These are phyloP conservation scores for Mycteria americana DNA, from an alignment of 2,797 vertebrate species.

Conservation along the genomic window DNA sequence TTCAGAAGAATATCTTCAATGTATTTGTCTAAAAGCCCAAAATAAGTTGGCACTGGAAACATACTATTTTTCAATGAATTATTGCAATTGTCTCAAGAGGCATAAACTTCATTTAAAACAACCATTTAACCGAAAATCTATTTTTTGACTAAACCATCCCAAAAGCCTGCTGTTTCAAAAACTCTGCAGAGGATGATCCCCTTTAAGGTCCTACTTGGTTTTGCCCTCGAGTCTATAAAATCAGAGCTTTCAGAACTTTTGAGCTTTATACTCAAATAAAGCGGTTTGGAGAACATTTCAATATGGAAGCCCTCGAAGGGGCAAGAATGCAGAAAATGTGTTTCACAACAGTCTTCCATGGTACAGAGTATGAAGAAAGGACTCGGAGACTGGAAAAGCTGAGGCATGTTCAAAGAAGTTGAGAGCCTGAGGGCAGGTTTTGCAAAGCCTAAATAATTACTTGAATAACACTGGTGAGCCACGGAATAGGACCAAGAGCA, in stretches of 20 bases:
- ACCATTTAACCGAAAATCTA: neutral
- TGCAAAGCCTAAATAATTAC: conserved; percentile 56
- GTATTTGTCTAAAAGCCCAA: neutral
- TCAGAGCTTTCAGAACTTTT: conserved; percentile 23
- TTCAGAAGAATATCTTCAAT: neutral
- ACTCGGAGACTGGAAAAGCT: conserved; percentile 40
- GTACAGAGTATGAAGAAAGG: conserved; percentile 47
- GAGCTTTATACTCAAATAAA: conserved; percentile 5
- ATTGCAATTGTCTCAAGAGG: neutral
- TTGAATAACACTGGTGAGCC: conserved; percentile 53
- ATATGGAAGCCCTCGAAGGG: conserved; percentile 44
- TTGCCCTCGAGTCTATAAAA: neutral
- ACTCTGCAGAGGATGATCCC: neutral
- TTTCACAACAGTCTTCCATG: conserved; percentile 54
- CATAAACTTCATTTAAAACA: neutral
- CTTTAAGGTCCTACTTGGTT: neutral
- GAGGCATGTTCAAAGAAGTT: conserved; percentile 60
- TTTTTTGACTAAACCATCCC: neutral
- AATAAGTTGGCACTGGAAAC: neutral
- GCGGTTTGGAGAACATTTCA: conserved; percentile 12
- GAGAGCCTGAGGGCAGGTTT: conserved; percentile 33
- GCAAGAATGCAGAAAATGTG: conserved; percentile 56
- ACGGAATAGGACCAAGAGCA: conserved; percentile 36
- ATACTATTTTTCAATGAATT: neutral
- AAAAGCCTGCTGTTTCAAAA: neutral